phyloP scores from a whole-genome alignment of 2,888 invertebrate genomes.

The Spialia ferax region DNA sequence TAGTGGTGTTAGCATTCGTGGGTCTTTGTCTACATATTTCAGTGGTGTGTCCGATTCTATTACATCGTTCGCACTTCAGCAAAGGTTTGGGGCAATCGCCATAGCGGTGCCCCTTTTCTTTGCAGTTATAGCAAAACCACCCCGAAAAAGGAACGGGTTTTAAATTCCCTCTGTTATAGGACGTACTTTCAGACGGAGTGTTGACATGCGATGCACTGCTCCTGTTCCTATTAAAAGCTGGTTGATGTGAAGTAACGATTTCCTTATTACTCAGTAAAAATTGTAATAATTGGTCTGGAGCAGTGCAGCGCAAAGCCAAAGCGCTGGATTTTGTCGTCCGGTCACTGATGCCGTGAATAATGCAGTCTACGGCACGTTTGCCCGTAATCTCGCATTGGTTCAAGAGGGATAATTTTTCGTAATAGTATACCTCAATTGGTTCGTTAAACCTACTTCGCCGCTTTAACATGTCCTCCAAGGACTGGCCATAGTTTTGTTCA shows the following conservation, averaged over 20 bases:
- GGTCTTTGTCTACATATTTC: conserved; percentile 4
- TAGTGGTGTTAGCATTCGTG: not conserved
- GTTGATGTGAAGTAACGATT: not conserved
- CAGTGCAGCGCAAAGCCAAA: conserved; percentile 40
- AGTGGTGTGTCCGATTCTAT: conserved; percentile 25
- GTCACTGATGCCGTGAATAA: not conserved
- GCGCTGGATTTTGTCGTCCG: conserved; percentile 26
- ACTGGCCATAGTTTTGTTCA: not conserved
- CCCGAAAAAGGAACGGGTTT: not conserved
- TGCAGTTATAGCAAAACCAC: conserved; percentile 21
- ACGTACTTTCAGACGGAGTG: not conserved
- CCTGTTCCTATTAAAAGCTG: conserved; percentile 2
- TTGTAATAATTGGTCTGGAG: conserved; percentile 42
- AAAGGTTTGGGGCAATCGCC: conserved; percentile 23
- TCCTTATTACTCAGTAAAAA: conserved; percentile 24
- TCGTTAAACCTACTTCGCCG: not conserved
- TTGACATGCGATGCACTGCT: conserved; percentile 7
- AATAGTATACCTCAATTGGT: too few species aligned
- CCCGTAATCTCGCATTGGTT: not conserved
- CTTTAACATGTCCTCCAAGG: not conserved
- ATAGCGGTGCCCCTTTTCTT: conserved; percentile 17
- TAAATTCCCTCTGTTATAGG: not conserved
- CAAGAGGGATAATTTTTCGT: not conserved
- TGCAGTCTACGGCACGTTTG: not conserved
- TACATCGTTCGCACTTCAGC: conserved; percentile 23